phyloP scores from a whole-genome alignment of 1,140 invertebrate genomes.

The Drosophila lowei region DNA sequence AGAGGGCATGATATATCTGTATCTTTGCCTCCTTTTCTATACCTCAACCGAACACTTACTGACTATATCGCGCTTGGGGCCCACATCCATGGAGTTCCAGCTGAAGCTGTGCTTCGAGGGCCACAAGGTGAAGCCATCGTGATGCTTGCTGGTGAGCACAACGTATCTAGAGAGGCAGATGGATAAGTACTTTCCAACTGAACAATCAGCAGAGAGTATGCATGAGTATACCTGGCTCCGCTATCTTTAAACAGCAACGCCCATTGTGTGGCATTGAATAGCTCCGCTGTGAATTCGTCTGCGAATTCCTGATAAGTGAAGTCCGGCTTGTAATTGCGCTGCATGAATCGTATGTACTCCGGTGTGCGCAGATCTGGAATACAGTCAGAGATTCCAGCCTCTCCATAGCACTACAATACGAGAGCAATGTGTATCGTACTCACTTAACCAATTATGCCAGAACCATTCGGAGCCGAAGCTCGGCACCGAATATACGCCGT shows the following conservation, averaged over 20 bases:
- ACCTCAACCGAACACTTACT: constrained; percentile 81
- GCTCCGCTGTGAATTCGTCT: constrained; percentile 90
- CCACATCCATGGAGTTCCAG: constrained; percentile 95
- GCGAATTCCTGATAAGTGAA: constrained; percentile 95
- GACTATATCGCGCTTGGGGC: constrained; percentile 92
- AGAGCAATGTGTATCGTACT: constrained; percentile 4
- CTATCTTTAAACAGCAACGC: constrained; percentile 89
- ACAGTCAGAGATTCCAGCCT: not conserved
- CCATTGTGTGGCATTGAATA: constrained; percentile 91
- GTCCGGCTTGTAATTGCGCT: constrained; percentile 89
- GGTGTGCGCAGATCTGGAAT: constrained; percentile 55
- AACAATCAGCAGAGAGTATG: not conserved
- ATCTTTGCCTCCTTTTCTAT: no score
- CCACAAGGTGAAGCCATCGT: constrained; percentile 96
- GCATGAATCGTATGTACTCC: constrained; percentile 87
- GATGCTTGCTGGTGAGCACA: constrained; percentile 96
- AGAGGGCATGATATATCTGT: not conserved
- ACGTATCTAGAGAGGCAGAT: constrained; percentile 87
- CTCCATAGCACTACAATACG: not conserved
- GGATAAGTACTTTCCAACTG: not conserved
- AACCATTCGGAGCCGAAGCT: constrained; percentile 94
- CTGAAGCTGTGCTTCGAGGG: constrained; percentile 93
- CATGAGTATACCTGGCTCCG: constrained; percentile 88
- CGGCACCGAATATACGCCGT: constrained; percentile 96
- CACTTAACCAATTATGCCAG: constrained; percentile 91